phyloP scores from a whole-genome alignment of 2,888 invertebrate genomes.

The Xylocampa areola region DNA sequence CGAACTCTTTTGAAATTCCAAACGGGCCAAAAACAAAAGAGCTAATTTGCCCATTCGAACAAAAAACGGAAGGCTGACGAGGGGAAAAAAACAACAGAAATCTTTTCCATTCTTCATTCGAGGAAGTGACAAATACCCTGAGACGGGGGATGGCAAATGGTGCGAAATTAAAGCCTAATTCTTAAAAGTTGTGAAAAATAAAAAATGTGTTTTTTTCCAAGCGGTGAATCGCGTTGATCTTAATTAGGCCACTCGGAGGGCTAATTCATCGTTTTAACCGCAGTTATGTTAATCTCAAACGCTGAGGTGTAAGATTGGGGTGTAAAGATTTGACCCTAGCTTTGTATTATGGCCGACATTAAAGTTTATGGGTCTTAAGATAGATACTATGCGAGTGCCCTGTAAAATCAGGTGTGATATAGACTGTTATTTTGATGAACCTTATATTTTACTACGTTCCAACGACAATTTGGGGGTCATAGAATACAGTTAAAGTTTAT shows the following conservation, averaged over 20 bases:
- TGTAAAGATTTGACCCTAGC: constrained; percentile 56
- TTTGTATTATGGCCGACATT: constrained; percentile 51
- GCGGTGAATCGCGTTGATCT: constrained; percentile 48
- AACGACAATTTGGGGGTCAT: constrained; percentile 18
- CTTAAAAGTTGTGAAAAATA: constrained; percentile 52
- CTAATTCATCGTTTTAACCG: constrained; percentile 63
- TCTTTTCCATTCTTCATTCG: constrained; percentile 65
- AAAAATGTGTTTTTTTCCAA: constrained; percentile 30
- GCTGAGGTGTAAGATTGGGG: constrained; percentile 57
- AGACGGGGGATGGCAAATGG: constrained; percentile 62
- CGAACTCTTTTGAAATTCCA: constrained; percentile 67
- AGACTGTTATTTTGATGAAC: constrained; percentile 46
- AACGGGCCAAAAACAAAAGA: constrained; percentile 67
- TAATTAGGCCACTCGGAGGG: constrained; percentile 58
- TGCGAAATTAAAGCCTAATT: constrained; percentile 70
- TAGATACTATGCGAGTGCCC: constrained; percentile 40
- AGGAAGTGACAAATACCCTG: constrained; percentile 68
- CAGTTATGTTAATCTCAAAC: constrained; percentile 60
- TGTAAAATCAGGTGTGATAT: constrained; percentile 53
- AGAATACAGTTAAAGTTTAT: constrained; percentile 39
- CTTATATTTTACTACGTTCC: constrained; percentile 30
- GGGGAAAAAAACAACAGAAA: constrained; percentile 62
- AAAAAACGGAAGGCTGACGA: constrained; percentile 60
- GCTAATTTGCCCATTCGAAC: constrained; percentile 73
- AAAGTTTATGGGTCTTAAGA: constrained; percentile 55